Evolutionary conservation across 2,797 vertebrate genomes (phyloP), one percentile per base, ranked within the genome.

Genomic region (Oreortyx pictus): DNA sequence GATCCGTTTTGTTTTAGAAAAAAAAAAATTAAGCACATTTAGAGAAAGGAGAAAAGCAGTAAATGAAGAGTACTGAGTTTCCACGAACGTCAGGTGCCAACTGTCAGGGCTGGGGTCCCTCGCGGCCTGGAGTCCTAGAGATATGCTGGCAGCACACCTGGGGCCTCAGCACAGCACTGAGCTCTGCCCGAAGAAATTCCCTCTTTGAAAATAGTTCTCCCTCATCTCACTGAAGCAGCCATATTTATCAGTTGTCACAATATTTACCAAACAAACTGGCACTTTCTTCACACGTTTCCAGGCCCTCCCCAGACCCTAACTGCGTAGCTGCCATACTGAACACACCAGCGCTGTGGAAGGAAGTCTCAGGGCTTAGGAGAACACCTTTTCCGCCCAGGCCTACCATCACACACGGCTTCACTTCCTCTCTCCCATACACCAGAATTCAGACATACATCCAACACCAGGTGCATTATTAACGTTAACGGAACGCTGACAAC

Each of bases 221-320:
- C 7, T 67, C 15, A 46, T 70, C 79, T 74, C 44, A 61, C 41
- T 27, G 16, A 82, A 33, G 37, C 49, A 73, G 35, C 72, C 66
- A 22, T 1, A 67, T 68, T 76, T 77, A 83, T 67, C 72, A 78
- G 11, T 4, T 85, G 16, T 50, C 20, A 33, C 10, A 3, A 61
- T 68, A 80, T 39, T 68, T 92, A 78, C 25, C 70, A 85, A 56
- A 43, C 57, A 89, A 71, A 71, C 44, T 22, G 44, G 43, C 23
- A 60, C 19, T 82, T 57, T 6, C 76, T 78, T 56, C 71, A 44
- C 23, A 46, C 68, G 89, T 92, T 83, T 68, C 74, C 81, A 50
- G 79, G 50, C 54, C 14, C 33, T 90, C 68, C 76, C 25, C 24
- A 92, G 75, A 88, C 56, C 78, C 50, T 62, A 85, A 41, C 61